A percentile compares a stretch with the other conserved stretches of the same genome.
phyloP scores from a whole-genome alignment of 1,140 invertebrate species.

The Lepidurus apus region DNA sequence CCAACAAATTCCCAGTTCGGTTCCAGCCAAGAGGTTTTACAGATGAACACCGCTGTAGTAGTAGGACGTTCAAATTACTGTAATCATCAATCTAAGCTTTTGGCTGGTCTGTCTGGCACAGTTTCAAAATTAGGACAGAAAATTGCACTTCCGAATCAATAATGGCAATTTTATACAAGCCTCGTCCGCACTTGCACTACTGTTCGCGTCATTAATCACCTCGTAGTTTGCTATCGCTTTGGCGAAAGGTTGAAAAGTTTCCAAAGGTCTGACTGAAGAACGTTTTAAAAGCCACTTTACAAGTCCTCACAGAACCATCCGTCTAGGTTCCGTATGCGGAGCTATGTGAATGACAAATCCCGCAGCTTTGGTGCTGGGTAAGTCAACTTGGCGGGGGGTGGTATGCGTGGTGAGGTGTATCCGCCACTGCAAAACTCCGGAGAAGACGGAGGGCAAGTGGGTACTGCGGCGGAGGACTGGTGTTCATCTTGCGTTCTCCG shows the following conservation, averaged over 20 bases:
- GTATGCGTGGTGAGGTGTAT: not conserved
- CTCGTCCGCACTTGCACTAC: not conserved
- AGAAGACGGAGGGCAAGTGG: not conserved
- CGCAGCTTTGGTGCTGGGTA: not conserved
- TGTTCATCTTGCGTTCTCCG: constrained; percentile 11
- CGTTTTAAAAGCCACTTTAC: not conserved
- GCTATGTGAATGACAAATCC: constrained; percentile 3
- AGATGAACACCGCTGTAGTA: not conserved
- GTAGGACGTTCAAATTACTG: not conserved
- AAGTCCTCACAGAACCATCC: not conserved
- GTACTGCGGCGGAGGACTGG: not conserved
- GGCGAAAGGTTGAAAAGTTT: not conserved
- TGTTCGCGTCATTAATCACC: not conserved
- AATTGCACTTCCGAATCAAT: constrained; percentile 5
- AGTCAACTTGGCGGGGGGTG: not conserved
- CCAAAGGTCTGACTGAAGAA: not conserved
- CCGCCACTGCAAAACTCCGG: not conserved
- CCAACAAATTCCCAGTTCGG: not conserved
- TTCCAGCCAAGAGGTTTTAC: too few relatives aligned
- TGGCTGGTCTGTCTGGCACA: not conserved
- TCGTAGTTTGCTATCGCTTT: not conserved
- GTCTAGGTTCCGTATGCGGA: constrained; percentile 4
- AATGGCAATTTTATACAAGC: not conserved
- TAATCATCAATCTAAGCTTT: not conserved
- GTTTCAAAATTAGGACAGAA: not conserved